Evolutionary conservation across 2,797 vertebrate species (phyloP).

Genomic region (Labeo calbasu): DNA sequence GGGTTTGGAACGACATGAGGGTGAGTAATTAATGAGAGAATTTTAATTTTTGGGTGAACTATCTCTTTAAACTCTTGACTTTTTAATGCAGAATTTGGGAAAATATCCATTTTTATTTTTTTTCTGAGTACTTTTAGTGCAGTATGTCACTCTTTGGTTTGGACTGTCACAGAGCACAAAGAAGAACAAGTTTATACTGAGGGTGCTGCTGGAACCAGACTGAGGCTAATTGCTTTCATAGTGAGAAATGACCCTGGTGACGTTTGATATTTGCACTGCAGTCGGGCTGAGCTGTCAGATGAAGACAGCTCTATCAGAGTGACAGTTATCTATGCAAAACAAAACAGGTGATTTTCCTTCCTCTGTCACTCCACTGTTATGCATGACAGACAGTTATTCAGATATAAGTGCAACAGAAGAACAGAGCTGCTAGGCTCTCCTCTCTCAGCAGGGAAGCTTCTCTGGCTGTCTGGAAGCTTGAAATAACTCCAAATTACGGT

Average conservation of each 20-base stretch:
- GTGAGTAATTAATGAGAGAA: too few relatives aligned
- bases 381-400: conserved; percentile 52
- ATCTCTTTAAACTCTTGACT: neutral
- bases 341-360: conserved; percentile 32
- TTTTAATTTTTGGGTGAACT: too few relatives aligned
- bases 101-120: neutral
- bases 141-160: conserved; percentile 18
- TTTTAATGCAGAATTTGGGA: neutral
- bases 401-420: conserved; percentile 55
- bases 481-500: conserved; percentile 54
- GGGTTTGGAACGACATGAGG: too few relatives aligned
- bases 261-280: conserved; percentile 41
- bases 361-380: conserved; percentile 35
- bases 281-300: conserved; percentile 47
- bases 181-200: conserved; percentile 30
- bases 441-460: conserved; percentile 53
- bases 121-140: neutral
- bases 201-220: conserved; percentile 16
- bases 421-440: conserved; percentile 50
- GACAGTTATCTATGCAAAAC: conserved; percentile 51
- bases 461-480: conserved; percentile 48
- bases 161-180: conserved; percentile 22
- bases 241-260: conserved; percentile 39
- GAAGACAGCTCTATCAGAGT: conserved; percentile 46
- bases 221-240: conserved; percentile 30